Percentiles rank a stretch among this genome's conserved stretches.
Conservation (phyloP, 2,797 vertebrate genomes). For the Propithecus perrieri region DNA sequence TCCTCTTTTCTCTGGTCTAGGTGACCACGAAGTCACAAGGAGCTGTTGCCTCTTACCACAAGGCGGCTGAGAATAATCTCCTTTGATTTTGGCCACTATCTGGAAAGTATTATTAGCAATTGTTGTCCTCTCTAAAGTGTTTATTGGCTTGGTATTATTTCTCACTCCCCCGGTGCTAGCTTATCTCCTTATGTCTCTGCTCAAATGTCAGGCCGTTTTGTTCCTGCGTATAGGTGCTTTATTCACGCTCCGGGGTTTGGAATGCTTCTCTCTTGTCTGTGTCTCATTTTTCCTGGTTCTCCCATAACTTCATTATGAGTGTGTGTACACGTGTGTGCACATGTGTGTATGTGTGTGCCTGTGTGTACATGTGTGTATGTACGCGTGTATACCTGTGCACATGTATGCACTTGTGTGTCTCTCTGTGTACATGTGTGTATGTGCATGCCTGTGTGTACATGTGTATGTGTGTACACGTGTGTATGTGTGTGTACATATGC, state of each 20-base stretch:
- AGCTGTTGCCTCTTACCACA: background rate
- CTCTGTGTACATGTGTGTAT: background rate
- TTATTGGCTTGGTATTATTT: background rate
- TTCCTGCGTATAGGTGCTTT: background rate
- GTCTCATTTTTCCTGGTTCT: background rate
- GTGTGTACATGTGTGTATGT: background rate
- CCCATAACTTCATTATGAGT: background rate
- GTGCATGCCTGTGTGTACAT: fast-evolving
- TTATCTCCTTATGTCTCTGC: background rate
- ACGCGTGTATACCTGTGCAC: fast-evolving
- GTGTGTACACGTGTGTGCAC: fast-evolving
- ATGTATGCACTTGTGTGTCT: background rate
- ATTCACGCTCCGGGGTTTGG: background rate
- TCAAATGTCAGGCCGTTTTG: background rate
- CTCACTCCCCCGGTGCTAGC: background rate
- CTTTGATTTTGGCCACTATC: background rate
- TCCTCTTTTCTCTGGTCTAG: conserved; percentile 3
- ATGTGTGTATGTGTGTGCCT: fast-evolving
- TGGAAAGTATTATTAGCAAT: background rate
- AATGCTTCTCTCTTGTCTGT: background rate
- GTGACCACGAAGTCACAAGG: background rate
- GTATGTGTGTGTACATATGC: no score
- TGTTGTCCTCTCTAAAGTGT: background rate
- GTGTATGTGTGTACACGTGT: background rate
- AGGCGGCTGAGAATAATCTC: background rate